Conservation (phyloP, 2,888 invertebrate genomes). For the Parochlus steinenii region DNA sequence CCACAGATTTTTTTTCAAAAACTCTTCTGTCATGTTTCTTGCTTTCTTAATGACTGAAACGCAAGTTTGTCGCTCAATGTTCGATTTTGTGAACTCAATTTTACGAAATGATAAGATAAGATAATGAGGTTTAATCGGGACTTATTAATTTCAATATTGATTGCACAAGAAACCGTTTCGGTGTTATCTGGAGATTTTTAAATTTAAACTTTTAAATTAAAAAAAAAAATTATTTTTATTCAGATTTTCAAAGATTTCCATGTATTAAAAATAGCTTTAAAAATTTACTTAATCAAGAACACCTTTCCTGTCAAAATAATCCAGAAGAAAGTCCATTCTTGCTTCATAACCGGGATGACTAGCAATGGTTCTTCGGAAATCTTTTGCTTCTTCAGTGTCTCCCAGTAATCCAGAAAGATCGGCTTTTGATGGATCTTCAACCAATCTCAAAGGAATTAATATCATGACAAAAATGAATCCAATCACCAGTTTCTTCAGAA, state of each 20-base stretch:
- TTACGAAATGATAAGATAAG: no score
- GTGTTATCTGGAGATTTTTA: no score
- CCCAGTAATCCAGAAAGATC: conserved; percentile 2
- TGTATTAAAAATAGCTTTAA: conserved; percentile 19
- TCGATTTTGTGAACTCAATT: no score
- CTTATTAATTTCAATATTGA: no score
- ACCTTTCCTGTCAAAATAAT: conserved; percentile 7
- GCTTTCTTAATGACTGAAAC: no score
- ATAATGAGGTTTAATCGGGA: no score
- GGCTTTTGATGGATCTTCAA: conserved; percentile 1
- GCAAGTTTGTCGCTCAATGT: no score
- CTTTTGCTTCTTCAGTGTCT: neutral
- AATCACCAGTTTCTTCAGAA: conserved; percentile 1
- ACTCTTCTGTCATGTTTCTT: conserved; percentile 1
- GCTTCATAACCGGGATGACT: neutral
- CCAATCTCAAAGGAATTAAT: neutral
- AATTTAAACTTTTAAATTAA: no score
- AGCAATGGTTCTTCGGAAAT: conserved; percentile 2
- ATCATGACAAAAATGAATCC: conserved; percentile 5
- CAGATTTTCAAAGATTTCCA: no score
- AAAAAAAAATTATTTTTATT: no score
- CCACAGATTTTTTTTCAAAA: conserved; percentile 4
- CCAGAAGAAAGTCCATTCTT: conserved; percentile 2
- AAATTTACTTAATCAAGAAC: conserved; percentile 1
- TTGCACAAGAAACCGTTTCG: no score